Conservation (phyloP, 2,113 vertebrate genomes). For the Monopterus albus region DNA sequence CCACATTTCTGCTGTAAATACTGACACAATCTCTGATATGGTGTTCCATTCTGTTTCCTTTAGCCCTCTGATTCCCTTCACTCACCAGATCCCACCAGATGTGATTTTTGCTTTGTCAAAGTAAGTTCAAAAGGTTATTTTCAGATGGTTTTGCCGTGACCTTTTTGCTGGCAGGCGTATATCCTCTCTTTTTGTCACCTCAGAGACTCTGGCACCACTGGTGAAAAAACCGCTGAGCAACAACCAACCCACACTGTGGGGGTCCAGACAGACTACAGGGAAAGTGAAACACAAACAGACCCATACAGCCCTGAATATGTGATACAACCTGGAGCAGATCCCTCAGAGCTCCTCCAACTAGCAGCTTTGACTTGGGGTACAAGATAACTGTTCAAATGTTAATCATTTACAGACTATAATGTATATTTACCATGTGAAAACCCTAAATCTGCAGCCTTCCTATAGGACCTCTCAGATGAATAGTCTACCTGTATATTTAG, state of each 20-base stretch:
- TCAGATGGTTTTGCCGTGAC: not conserved
- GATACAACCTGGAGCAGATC: constrained; percentile 79
- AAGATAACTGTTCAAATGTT: constrained; percentile 6
- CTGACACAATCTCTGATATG: not conserved
- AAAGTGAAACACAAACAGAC: constrained; percentile 93
- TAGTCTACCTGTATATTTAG: not conserved
- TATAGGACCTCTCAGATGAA: not conserved
- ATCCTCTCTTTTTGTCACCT: constrained; percentile 2
- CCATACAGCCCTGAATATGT: constrained; percentile 90
- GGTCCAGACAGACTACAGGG: constrained; percentile 94
- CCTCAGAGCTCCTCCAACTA: constrained; percentile 90
- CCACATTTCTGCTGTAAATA: not conserved
- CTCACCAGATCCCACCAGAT: constrained; percentile 70
- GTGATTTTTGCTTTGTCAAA: constrained; percentile 66
- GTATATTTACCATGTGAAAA: not conserved
- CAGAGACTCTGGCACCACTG: constrained; percentile 44
- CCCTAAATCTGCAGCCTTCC: not conserved
- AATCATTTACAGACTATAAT: not conserved
- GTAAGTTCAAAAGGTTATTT: constrained; percentile 79
- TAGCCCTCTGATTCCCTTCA: constrained; percentile 83
- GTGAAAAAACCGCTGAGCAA: not conserved
- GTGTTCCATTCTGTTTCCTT: constrained; percentile 38
- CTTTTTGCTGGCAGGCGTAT: not conserved
- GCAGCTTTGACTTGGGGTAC: constrained; percentile 91
- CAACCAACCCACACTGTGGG: constrained; percentile 78